Conservation (phyloP, 2,797 vertebrate genomes). For the Mormyrops boulengeri region DNA sequence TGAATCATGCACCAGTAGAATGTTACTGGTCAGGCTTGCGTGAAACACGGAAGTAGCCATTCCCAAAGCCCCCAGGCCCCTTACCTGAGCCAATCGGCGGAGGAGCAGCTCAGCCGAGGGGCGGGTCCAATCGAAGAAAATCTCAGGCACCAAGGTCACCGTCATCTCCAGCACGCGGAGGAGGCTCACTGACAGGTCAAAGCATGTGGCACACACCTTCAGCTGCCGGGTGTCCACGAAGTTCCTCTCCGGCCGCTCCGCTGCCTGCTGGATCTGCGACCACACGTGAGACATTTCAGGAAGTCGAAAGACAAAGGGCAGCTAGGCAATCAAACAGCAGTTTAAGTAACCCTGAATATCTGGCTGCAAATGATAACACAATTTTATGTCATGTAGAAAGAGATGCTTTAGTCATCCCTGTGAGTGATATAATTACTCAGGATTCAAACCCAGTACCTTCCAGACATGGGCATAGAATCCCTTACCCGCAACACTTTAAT, state of each 20-base stretch:
- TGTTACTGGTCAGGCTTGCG: neutral
- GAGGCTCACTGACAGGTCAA: conserved; percentile 96
- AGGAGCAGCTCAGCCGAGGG: conserved; percentile 89
- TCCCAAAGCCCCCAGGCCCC: conserved; percentile 3
- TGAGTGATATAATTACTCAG: neutral
- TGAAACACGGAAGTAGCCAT: neutral
- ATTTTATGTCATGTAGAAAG: neutral
- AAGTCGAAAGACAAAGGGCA: neutral
- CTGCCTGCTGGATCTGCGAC: conserved; percentile 91
- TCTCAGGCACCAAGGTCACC: conserved; percentile 84
- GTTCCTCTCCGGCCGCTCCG: conserved; percentile 90
- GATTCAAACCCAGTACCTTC: neutral
- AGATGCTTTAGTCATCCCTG: neutral
- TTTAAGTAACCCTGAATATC: neutral
- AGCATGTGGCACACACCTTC: conserved; percentile 96
- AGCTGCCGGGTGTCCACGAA: conserved; percentile 95
- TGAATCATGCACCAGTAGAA: neutral
- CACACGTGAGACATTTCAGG: neutral
- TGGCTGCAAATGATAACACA: neutral
- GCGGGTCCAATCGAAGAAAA: conserved; percentile 87
- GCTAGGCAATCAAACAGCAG: neutral
- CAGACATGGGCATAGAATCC: neutral
- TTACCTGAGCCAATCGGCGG: conserved; percentile 86
- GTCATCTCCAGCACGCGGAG: conserved; percentile 97
- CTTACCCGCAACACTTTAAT: neutral